A percentile compares a stretch with the other conserved stretches of the same genome.
These are phyloP conservation scores for Ophion costatus DNA, from an alignment of 2,888 invertebrate genomes.

Conservation along the genomic window DNA sequence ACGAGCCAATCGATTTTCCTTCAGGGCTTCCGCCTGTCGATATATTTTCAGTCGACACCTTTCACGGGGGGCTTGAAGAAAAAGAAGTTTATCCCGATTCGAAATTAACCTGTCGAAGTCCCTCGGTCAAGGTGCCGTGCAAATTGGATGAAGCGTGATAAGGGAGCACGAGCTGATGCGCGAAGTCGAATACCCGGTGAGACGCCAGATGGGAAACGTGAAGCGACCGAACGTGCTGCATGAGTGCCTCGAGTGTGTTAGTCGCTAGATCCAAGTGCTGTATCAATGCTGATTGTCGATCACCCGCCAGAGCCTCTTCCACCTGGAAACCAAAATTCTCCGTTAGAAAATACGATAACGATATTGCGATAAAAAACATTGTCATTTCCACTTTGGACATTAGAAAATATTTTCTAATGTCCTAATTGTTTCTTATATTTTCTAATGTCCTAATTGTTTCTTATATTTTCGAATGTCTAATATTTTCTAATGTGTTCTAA, in stretches of 20 bases:
- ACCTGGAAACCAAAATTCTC: slow-evolving; percentile 47
- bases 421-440: too few species aligned
- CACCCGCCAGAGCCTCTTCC: slow-evolving; percentile 70
- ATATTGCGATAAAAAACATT: not conserved
- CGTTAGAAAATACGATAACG: not conserved
- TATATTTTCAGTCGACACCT: not conserved
- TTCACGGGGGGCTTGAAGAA: not conserved
- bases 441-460: too few species aligned
- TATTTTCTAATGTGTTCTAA: too few species aligned
- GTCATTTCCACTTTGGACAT: too few species aligned
- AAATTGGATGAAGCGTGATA: slow-evolving; percentile 42
- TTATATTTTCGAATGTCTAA: too few species aligned
- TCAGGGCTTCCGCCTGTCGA: slow-evolving; percentile 64
- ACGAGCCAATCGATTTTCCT: slow-evolving; percentile 59
- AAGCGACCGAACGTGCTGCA: slow-evolving; percentile 70
- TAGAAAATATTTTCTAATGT: not conserved
- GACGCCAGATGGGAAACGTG: slow-evolving; percentile 69
- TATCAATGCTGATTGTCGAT: slow-evolving; percentile 68
- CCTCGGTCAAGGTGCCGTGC: slow-evolving; percentile 39
- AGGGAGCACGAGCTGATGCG: slow-evolving; percentile 65
- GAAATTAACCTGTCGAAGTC: slow-evolving; percentile 65
- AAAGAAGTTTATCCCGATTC: not conserved
- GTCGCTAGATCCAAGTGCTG: slow-evolving; percentile 69
- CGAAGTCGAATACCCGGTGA: slow-evolving; percentile 67
- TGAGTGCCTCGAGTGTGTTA: slow-evolving; percentile 68